A percentile compares a stretch with the other conserved stretches of the same genome.
Evolutionary conservation across 2,797 vertebrate genomes (phyloP).

Genomic region (Furcifer pardalis): DNA sequence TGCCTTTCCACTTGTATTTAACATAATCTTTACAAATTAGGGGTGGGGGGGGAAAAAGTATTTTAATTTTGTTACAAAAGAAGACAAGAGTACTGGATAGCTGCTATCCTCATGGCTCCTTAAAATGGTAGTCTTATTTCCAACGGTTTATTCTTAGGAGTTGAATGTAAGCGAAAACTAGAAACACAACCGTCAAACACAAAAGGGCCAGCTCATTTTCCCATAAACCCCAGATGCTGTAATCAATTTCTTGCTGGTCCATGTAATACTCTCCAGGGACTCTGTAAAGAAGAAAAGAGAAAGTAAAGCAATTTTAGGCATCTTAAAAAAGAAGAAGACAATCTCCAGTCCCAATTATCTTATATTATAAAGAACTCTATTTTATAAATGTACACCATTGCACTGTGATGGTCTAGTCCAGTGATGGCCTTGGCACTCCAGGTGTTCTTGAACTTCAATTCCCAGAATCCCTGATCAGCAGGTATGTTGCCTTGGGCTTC

Average conservation of each 20-base stretch:
- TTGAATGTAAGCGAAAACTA: constrained; percentile 79
- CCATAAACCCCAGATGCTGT: constrained; percentile 84
- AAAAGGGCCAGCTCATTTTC: constrained; percentile 82
- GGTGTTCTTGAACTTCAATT: too few relatives aligned
- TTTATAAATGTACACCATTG: too few relatives aligned
- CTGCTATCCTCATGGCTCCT: background rate
- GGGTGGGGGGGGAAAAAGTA: too few relatives aligned
- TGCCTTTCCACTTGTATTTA: background rate
- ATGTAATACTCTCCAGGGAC: constrained; percentile 76
- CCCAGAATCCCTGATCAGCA: too few relatives aligned
- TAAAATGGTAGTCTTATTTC: constrained; percentile 72
- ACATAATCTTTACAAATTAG: background rate
- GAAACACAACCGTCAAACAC: constrained; percentile 73
- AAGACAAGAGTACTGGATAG: background rate
- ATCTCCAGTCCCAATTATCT: too few relatives aligned
- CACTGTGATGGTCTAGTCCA: too few relatives aligned
- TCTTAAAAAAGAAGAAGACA: background rate
- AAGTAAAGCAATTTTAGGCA: background rate
- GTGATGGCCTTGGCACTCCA: too few relatives aligned
- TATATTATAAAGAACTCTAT: too few relatives aligned
- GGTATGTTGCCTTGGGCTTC: too few relatives aligned
- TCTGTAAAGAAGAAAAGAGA: constrained; percentile 52
- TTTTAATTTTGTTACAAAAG: background rate
- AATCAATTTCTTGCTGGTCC: constrained; percentile 70
- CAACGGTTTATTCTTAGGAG: constrained; percentile 81